These are phyloP conservation scores for Platalea minor DNA, from an alignment of 2,797 vertebrate species.

Conservation along the genomic window DNA sequence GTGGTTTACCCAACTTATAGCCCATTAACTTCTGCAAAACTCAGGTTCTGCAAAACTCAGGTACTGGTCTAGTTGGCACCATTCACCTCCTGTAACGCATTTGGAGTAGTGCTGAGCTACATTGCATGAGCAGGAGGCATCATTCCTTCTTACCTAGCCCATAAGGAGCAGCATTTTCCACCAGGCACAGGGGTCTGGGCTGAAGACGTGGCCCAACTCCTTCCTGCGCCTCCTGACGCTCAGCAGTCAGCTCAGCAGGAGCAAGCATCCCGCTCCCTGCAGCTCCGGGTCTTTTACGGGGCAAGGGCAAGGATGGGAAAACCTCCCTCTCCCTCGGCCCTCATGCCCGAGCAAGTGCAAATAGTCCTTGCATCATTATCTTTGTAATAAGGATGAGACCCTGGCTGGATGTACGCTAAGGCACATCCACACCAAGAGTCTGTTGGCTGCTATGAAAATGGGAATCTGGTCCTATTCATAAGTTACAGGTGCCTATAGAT, in stretches of 20 bases:
- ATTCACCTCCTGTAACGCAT: neutral
- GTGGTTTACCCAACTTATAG: neutral
- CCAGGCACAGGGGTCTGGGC: neutral
- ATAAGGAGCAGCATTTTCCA: neutral
- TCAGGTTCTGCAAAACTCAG: neutral
- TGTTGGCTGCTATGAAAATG: neutral
- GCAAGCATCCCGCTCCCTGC: neutral
- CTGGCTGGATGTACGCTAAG: neutral
- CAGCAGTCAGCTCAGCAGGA: neutral
- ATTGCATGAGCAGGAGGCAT: neutral
- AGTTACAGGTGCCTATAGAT: neutral
- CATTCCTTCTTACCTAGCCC: neutral
- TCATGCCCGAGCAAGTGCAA: neutral
- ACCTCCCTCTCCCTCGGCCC: neutral
- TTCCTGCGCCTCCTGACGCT: neutral
- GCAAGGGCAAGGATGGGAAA: neutral
- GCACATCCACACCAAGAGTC: neutral
- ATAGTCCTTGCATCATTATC: rapidly evolving
- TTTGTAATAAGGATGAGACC: neutral
- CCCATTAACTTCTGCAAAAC: neutral
- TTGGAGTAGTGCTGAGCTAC: rapidly evolving
- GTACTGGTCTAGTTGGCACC: neutral
- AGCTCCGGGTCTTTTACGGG: neutral
- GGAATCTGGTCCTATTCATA: neutral
- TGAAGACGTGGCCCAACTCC: neutral